phyloP scores from a whole-genome alignment of 2,888 invertebrate genomes.

The Arrhopalites spinosus region DNA sequence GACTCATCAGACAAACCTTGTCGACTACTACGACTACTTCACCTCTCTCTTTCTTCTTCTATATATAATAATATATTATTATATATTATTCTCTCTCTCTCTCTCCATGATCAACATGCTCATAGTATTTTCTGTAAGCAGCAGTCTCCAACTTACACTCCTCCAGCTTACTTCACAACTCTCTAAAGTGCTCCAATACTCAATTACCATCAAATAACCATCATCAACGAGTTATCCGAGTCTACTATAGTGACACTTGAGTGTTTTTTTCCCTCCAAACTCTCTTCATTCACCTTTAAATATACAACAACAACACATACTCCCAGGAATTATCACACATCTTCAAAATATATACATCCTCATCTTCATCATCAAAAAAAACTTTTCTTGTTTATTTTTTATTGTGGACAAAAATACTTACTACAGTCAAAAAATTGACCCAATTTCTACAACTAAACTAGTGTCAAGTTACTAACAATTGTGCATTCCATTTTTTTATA shows the following conservation, averaged over 20 bases:
- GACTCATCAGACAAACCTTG: slow-evolving; percentile 29
- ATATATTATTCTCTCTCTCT: not conserved
- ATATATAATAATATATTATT: slow-evolving; percentile 11
- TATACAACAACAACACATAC: not conserved
- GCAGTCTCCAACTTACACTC: slow-evolving; percentile 31
- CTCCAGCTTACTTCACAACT: slow-evolving; percentile 32
- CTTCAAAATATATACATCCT: slow-evolving; percentile 18
- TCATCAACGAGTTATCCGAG: slow-evolving; percentile 38
- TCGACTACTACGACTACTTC: not conserved
- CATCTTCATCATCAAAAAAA: slow-evolving; percentile 16
- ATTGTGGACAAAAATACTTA: too few species aligned
- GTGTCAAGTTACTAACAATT: too few species aligned
- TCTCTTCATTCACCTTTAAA: slow-evolving; percentile 45
- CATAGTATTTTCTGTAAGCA: slow-evolving; percentile 15
- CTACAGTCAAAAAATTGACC: too few species aligned
- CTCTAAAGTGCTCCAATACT: slow-evolving; percentile 46
- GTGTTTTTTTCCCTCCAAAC: slow-evolving; percentile 41
- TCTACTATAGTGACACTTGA: slow-evolving; percentile 47
- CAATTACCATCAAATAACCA: slow-evolving; percentile 51
- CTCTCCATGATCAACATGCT: slow-evolving; percentile 17
- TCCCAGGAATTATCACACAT: slow-evolving; percentile 27
- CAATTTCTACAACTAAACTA: too few species aligned
- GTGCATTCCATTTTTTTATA: too few species aligned
- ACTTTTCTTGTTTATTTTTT: not conserved
- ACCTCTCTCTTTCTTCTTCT: slow-evolving; percentile 23